phyloP scores from a whole-genome alignment of 2,888 invertebrate genomes.

The Campoplex capitator region DNA sequence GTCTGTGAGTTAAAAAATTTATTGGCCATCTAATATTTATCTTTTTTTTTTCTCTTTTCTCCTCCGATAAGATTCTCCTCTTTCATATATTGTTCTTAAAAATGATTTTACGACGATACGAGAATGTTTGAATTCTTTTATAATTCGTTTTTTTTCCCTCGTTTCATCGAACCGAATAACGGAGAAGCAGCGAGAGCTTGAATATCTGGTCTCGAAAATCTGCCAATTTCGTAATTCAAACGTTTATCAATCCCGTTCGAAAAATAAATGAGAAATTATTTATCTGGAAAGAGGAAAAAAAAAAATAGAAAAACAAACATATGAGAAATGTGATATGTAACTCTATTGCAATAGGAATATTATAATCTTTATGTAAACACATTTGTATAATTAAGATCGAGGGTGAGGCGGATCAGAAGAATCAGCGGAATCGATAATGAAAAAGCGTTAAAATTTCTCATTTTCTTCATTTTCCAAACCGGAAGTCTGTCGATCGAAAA shows the following conservation, averaged over 20 bases:
- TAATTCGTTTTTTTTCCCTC: background rate
- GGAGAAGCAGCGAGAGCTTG: background rate
- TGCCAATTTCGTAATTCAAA: background rate
- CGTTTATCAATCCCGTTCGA: slow-evolving; percentile 21
- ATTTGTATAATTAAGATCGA: slow-evolving; percentile 16
- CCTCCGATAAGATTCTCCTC: background rate
- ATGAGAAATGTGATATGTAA: slow-evolving; percentile 80
- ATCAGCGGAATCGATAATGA: background rate
- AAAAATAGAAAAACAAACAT: slow-evolving; percentile 66
- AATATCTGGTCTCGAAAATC: background rate
- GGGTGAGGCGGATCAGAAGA: background rate
- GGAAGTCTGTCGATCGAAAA: background rate
- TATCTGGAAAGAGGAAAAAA: background rate
- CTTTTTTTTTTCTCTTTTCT: slow-evolving; percentile 22
- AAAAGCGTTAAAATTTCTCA: background rate
- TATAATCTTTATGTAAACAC: slow-evolving; percentile 68
- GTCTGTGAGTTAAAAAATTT: background rate
- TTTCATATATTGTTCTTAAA: background rate
- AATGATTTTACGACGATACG: slow-evolving; percentile 7
- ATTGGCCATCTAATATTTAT: slow-evolving; percentile 25
- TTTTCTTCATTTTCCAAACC: background rate
- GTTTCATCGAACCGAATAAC: background rate
- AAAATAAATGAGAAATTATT: background rate
- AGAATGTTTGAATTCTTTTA: background rate
- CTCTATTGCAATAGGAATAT: slow-evolving; percentile 80